These are phyloP conservation scores for Lamproptera curius DNA, from an alignment of 2,888 invertebrate genomes.

Conservation along the genomic window DNA sequence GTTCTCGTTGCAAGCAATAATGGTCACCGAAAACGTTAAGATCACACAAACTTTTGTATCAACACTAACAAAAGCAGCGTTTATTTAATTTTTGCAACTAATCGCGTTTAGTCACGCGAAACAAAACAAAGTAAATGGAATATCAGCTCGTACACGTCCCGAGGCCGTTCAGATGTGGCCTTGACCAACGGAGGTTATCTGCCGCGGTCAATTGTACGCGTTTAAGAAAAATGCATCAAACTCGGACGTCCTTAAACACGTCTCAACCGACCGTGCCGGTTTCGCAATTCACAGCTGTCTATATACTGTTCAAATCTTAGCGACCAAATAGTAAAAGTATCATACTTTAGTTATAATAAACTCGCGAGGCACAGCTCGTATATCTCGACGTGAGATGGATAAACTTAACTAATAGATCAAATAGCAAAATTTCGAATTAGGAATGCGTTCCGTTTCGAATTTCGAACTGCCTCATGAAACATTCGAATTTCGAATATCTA, in stretches of 20 bases:
- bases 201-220: conserved; percentile 47
- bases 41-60: not conserved
- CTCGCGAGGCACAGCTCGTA: no score
- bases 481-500: no score
- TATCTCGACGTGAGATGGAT: no score
- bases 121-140: conserved; percentile 39
- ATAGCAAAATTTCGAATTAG: not conserved
- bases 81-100: conserved; percentile 29
- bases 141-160: conserved; percentile 45
- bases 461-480: conserved; percentile 4
- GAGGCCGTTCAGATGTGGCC: conserved; percentile 47
- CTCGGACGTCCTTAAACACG: conserved; percentile 34
- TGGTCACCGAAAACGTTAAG: no score
- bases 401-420: no score
- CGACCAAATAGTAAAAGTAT: no score
- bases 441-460: conserved; percentile 1
- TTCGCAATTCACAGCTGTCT: no score
- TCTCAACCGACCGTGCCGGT: no score
- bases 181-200: conserved; percentile 59
- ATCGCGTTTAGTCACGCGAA: conserved; percentile 49
- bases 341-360: no score
- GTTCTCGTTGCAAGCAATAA: no score
- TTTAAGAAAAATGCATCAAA: conserved; percentile 33
- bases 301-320: no score
- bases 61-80: not conserved